Evolutionary conservation across 2,888 invertebrate genomes (phyloP).

Genomic region (Apamea monoglypha): DNA sequence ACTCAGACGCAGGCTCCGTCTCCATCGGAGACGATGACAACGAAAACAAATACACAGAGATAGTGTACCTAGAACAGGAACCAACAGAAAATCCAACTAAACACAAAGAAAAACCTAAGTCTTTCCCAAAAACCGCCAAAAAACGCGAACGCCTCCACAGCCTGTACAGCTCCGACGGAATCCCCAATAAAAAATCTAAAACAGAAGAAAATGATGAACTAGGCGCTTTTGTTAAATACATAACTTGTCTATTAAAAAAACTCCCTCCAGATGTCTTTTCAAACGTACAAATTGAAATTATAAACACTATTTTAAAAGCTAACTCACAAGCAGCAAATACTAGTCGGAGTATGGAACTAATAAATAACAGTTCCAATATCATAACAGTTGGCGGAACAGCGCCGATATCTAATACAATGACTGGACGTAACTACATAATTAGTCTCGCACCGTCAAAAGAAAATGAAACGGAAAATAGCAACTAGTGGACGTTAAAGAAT

Average conservation of each 20-base stretch:
- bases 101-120: constrained; percentile 10
- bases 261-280: constrained; percentile 71
- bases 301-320: constrained; percentile 77
- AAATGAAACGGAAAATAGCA: neutral
- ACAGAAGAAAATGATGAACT: constrained; percentile 69
- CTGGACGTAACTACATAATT: constrained; percentile 53
- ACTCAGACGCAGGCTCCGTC: constrained; percentile 53
- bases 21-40: constrained; percentile 48
- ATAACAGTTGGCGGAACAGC: constrained; percentile 46
- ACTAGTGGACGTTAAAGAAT: neutral
- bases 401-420: neutral
- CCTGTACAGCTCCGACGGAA: constrained; percentile 10
- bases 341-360: constrained; percentile 29
- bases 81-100: constrained; percentile 21
- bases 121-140: neutral
- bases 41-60: constrained; percentile 71
- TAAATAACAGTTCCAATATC: constrained; percentile 23
- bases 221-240: constrained; percentile 76
- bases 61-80: constrained; percentile 75
- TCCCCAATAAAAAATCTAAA: neutral
- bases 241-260: constrained; percentile 75
- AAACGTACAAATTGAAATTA: constrained; percentile 79
- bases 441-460: constrained; percentile 22
- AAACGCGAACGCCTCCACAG: constrained; percentile 19
- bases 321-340: constrained; percentile 58